These are phyloP conservation scores for Corythornis leucogaster DNA, from an alignment of 2,797 vertebrate genomes.

Conservation along the genomic window DNA sequence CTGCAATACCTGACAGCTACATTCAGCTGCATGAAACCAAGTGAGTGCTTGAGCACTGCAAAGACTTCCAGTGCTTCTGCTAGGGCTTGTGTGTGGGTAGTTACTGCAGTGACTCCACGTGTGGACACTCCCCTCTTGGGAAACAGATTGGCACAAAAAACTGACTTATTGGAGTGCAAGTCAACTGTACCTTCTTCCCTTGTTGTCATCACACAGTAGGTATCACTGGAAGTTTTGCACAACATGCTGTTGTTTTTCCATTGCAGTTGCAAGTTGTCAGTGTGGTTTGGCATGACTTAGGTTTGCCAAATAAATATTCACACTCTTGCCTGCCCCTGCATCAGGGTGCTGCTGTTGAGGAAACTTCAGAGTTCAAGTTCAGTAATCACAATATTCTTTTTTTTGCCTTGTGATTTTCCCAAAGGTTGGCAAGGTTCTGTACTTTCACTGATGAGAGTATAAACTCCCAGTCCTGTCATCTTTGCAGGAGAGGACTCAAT, in stretches of 20 bases:
- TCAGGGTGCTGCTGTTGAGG: background rate
- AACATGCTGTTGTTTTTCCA: background rate
- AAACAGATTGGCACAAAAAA: background rate
- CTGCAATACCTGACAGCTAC: background rate
- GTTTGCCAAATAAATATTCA: background rate
- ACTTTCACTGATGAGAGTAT: background rate
- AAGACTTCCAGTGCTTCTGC: background rate
- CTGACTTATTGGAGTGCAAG: background rate
- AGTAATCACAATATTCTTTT: background rate
- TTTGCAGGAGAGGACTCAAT: constrained; percentile 12
- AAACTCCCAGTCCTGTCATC: constrained; percentile 35
- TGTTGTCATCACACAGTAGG: background rate
- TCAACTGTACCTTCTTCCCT: background rate
- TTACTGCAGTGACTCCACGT: background rate
- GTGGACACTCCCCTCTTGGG: background rate
- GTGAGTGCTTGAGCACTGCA: background rate
- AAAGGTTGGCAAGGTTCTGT: background rate
- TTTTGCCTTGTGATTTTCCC: background rate
- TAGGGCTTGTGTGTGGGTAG: background rate
- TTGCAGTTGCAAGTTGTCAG: background rate
- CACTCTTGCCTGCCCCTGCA: background rate
- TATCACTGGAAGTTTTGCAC: background rate
- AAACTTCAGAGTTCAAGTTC: background rate
- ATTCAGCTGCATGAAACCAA: background rate
- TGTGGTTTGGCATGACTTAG: background rate